These are phyloP conservation scores for Pipistrellus kuhlii DNA, from an alignment of 2,797 vertebrate species.

Conservation along the genomic window DNA sequence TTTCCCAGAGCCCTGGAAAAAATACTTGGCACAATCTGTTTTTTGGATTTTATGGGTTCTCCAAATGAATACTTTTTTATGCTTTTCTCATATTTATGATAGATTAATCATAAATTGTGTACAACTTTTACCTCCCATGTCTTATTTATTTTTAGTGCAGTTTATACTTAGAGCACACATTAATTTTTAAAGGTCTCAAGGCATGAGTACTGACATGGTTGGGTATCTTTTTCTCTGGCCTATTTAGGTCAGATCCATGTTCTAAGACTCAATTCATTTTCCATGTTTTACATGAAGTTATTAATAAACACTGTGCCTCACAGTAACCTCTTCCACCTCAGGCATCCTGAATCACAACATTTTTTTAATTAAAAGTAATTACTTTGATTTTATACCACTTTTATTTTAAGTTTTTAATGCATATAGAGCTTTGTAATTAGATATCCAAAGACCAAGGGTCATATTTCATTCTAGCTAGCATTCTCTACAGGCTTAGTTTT, in stretches of 20 bases:
- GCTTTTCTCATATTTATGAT: neutral
- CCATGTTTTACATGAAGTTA: neutral
- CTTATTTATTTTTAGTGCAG: neutral
- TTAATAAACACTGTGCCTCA: rapidly evolving
- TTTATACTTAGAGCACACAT: neutral
- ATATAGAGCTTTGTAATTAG: neutral
- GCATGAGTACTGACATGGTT: rapidly evolving
- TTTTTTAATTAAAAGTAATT: neutral
- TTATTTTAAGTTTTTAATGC: neutral
- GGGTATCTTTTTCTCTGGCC: neutral
- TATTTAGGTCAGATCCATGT: neutral
- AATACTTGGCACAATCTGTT: neutral
- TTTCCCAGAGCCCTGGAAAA: neutral
- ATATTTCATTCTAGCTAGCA: neutral
- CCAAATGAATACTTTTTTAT: neutral
- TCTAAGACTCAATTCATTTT: neutral
- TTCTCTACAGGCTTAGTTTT: neutral
- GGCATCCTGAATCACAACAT: neutral
- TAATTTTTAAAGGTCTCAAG: neutral
- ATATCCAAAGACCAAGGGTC: neutral
- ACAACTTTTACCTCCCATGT: neutral
- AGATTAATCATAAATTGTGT: neutral
- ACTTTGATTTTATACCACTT: neutral
- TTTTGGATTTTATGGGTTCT: neutral
- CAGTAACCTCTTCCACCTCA: neutral